Evolutionary conservation across 1,140 invertebrate genomes (phyloP), one percentile per base, ranked within the genome.

Genomic region (Magallana ariakensis): DNA sequence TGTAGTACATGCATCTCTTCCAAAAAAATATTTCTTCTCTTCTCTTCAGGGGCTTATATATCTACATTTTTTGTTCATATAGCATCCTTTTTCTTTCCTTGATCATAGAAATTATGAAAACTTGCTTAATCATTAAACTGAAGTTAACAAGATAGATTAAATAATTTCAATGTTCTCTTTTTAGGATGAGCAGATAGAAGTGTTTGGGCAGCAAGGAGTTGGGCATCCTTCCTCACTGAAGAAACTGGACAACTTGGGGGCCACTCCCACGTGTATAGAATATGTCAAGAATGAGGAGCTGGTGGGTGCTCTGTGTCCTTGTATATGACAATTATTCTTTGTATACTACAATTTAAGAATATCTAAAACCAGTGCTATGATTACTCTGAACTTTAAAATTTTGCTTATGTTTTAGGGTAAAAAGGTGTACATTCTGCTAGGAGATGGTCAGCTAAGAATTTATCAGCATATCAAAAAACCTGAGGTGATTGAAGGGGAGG

Each of bases 151-250:
- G n/a, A 82, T 55, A 46, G 33, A 46, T 46, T 46, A 46, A 33
- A 46, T 33, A 33, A 33, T 33, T 33, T n/a, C n/a, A 46, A 46
- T 46, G 16, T 16, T 19, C 26, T 10, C 13, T 26, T 46, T 84
- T 16, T 58, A 84, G 82, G 55, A 60, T 84, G 82, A 84, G 56
- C 55, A 84, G 26, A 84, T 84, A 56, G 82, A 84, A 60, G 55
- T 84, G 19, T 84, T 58, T 84, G 82, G 82, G 13, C 82, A 84
- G n/a, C 26, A 57, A 19, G 57, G 82, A 33, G n/a, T 58, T 60
- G 82, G 82, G 16, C 53, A 84, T 60, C 82, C 56, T 58, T 58
- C 82, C 15, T 46, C 22, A 1, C 16, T 58, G 22, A 84, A 84
- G 57, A 84, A 54, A 16, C n/a, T 84, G 7, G 26, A 56, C 57